Base-by-base conservation (phyloP, 2,113 vertebrate species). In the Tenrec ecaudatus region DNA sequence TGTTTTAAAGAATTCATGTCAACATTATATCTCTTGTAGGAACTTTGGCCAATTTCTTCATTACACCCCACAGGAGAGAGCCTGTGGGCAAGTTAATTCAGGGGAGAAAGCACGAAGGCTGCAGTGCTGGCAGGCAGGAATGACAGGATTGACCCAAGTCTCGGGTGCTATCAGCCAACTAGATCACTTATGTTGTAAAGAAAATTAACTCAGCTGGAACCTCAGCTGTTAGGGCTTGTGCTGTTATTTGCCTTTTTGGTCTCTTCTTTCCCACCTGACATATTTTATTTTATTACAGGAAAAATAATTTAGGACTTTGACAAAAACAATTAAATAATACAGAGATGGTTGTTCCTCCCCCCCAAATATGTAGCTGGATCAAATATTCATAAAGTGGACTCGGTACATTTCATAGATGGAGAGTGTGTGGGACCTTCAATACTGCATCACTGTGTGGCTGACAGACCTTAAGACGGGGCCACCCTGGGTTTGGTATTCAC, bases 241-340 rank as follows among this genome's bases (percentile, higher is more conserved):
- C 84, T 90, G 73, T 25, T 95, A 75, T 92, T 95, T 82, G 82
- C 81, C 16, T 95, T 87, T 96, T 94, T 95, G 82, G 90, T 62
- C 77, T 94, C 90, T 89, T 84, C 19, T 78, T 96, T 96, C 92
- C 90, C 73, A 96, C 93, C 77, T 40, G 94, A 93, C 90, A 88
- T 77, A 79, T 95, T 95, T 96, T 88, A 91, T 93, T 94, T 96
- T 95, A 95, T 96, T 96, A 95, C 85, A 95, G 94, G 96, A 97
- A 98, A 96, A 97, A 95, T 95, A 97, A 97, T 97, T 84, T 94
- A 97, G 97, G 88, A 93, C 86, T 95, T 76, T 81, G 95, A 73
- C 89, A 93, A 97, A 98, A 97, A 95, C 94, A 96, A 96, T 98
- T 97, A 96, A 98, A 97, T 98, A 96, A 96, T 98, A 98, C 91